Conservation (phyloP, 2,888 invertebrate species). For the Dendrolimus pini region DNA sequence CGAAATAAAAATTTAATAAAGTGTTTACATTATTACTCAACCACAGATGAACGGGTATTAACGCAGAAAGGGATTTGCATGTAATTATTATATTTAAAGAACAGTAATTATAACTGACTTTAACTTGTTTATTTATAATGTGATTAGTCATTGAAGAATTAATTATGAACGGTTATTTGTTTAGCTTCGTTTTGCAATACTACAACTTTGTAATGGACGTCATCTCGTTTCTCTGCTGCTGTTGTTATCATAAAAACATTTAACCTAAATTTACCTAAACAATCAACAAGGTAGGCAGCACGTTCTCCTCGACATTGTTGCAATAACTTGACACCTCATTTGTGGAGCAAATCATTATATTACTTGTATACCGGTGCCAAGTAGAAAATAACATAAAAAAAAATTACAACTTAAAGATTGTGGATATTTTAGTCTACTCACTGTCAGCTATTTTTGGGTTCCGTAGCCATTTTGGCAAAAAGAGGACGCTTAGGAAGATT, state of each 20-base stretch:
- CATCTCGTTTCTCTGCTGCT: background rate
- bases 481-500: too few species aligned
- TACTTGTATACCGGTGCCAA: too few species aligned
- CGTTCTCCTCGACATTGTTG: background rate
- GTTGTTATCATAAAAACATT: background rate
- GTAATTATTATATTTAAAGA: background rate
- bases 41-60: background rate
- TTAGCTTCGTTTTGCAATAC: background rate
- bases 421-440: too few species aligned
- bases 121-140: background rate
- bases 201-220: background rate
- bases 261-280: background rate
- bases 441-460: too few species aligned
- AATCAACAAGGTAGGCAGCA: background rate
- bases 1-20: background rate
- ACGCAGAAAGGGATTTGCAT: background rate
- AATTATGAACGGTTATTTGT: slow-evolving; percentile 3
- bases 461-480: too few species aligned
- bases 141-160: slow-evolving; percentile 8
- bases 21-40: background rate
- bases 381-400: too few species aligned
- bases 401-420: too few species aligned
- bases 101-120: background rate
- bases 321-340: slow-evolving; percentile 20
- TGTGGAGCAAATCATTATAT: too few species aligned